Conservation (phyloP, 2,113 vertebrate species). For the Seriola quinqueradiata region DNA sequence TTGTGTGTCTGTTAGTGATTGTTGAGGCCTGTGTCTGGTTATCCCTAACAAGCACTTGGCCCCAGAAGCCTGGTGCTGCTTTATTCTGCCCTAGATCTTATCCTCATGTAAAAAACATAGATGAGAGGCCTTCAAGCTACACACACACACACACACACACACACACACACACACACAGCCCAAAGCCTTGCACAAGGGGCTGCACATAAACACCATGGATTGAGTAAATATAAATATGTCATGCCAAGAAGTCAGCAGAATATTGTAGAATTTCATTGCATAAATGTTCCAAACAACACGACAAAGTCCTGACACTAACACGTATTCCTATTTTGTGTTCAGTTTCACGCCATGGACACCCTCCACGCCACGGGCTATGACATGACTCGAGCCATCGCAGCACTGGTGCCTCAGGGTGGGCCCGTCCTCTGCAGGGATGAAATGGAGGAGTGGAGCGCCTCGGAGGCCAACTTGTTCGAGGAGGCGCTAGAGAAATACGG, state of each 20-base stretch:
- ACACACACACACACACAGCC: background rate
- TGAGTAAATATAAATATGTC: slow-evolving; percentile 12
- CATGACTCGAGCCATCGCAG: slow-evolving; percentile 95
- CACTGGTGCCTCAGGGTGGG: slow-evolving; percentile 98
- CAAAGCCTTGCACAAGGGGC: slow-evolving; percentile 12
- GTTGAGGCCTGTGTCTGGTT: slow-evolving; percentile 47
- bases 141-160: slow-evolving; percentile 29
- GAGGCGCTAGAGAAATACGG: slow-evolving; percentile 98
- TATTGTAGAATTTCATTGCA: background rate
- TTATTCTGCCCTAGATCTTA: slow-evolving; percentile 71
- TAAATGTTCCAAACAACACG: background rate
- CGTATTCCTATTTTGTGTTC: background rate
- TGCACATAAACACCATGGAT: slow-evolving; percentile 14
- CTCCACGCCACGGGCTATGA: slow-evolving; percentile 94
- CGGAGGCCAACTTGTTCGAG: slow-evolving; percentile 97
- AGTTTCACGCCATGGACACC: slow-evolving; percentile 99
- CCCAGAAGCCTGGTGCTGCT: slow-evolving; percentile 51
- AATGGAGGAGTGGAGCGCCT: slow-evolving; percentile 99
- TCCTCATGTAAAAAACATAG: slow-evolving; percentile 80
- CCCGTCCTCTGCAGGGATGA: slow-evolving; percentile 97
- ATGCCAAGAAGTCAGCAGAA: slow-evolving; percentile 1
- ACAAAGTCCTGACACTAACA: background rate
- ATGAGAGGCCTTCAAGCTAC: slow-evolving; percentile 55
- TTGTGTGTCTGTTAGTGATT: slow-evolving; percentile 21
- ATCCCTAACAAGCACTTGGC: slow-evolving; percentile 60